Conservation (phyloP, 2,113 vertebrate species). For the Ursus arctos region DNA sequence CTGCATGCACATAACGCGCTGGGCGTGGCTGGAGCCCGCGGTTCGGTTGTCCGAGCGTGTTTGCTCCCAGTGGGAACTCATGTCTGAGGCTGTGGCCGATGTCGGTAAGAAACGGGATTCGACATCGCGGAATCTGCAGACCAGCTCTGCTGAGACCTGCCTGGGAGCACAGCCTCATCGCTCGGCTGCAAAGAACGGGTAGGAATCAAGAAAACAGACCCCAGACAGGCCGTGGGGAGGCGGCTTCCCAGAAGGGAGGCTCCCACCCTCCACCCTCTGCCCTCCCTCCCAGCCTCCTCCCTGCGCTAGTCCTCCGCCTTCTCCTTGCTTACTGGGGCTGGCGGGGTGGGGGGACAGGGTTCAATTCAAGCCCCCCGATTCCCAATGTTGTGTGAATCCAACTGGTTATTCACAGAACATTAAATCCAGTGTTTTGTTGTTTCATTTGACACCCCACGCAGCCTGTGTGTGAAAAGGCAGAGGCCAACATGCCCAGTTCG, state of each 20-base stretch:
- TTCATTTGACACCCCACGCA: too few species aligned
- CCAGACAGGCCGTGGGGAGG: background rate
- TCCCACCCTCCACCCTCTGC: background rate
- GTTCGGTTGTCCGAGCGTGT: background rate
- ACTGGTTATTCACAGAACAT: background rate
- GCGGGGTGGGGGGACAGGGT: background rate
- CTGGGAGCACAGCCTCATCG: background rate
- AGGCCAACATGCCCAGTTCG: background rate
- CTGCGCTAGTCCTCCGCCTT: background rate
- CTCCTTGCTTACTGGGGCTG: background rate
- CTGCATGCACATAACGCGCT: accelerated
- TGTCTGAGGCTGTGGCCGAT: too few species aligned
- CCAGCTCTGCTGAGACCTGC: background rate
- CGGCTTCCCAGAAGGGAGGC: background rate
- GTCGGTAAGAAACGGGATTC: background rate
- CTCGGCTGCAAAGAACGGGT: too few species aligned
- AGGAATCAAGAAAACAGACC: too few species aligned
- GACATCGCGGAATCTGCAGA: too few species aligned
- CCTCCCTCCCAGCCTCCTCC: background rate
- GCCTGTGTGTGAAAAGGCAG: background rate
- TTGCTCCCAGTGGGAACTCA: background rate
- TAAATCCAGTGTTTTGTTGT: background rate
- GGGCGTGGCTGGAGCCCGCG: background rate
- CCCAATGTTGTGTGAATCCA: background rate
- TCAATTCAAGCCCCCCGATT: background rate